Percentiles rank a stretch among this genome's conserved stretches.
Evolutionary conservation across 2,113 vertebrate genomes (phyloP).

Genomic region (Archocentrus centrarchus): DNA sequence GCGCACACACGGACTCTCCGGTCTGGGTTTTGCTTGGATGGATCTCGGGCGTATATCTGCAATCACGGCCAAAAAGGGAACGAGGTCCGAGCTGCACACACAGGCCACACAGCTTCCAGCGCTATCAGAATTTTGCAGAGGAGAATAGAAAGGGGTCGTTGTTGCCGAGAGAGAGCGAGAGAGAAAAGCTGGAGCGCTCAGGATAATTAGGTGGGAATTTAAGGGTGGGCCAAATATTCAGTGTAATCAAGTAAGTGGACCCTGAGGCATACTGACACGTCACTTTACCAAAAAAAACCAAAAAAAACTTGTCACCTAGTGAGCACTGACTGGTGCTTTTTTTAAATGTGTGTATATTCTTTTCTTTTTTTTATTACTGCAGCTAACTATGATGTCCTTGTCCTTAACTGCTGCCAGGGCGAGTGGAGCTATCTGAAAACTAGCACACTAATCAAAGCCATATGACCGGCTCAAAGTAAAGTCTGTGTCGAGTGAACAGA

Average conservation of each 20-base stretch:
- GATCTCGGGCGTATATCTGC: slow-evolving; percentile 53
- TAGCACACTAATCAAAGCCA: slow-evolving; percentile 76
- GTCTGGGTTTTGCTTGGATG: slow-evolving; percentile 59
- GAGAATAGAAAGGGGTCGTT: slow-evolving; percentile 66
- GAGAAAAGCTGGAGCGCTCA: slow-evolving; percentile 53
- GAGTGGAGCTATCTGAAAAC: slow-evolving; percentile 67
- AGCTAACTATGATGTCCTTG: slow-evolving; percentile 73
- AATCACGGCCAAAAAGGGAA: slow-evolving; percentile 30
- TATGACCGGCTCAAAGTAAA: slow-evolving; percentile 75
- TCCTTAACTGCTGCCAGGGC: slow-evolving; percentile 69
- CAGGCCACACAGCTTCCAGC: slow-evolving; percentile 58
- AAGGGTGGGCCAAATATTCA: slow-evolving; percentile 60
- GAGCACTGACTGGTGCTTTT: slow-evolving; percentile 31
- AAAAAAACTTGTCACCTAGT: slow-evolving; percentile 21
- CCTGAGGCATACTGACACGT: slow-evolving; percentile 10
- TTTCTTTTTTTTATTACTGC: slow-evolving; percentile 30
- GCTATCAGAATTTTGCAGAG: slow-evolving; percentile 56
- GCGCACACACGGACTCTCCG: slow-evolving; percentile 19
- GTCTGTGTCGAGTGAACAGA: slow-evolving; percentile 73
- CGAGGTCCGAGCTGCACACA: slow-evolving; percentile 28
- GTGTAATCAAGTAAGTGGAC: slow-evolving; percentile 59
- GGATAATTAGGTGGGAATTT: slow-evolving; percentile 69
- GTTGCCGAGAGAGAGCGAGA: slow-evolving; percentile 50
- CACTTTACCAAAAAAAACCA: no score
- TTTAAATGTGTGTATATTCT: slow-evolving; percentile 34